phyloP scores from a whole-genome alignment of 2,797 vertebrate species.

The Acrocephalus scirpaceus region DNA sequence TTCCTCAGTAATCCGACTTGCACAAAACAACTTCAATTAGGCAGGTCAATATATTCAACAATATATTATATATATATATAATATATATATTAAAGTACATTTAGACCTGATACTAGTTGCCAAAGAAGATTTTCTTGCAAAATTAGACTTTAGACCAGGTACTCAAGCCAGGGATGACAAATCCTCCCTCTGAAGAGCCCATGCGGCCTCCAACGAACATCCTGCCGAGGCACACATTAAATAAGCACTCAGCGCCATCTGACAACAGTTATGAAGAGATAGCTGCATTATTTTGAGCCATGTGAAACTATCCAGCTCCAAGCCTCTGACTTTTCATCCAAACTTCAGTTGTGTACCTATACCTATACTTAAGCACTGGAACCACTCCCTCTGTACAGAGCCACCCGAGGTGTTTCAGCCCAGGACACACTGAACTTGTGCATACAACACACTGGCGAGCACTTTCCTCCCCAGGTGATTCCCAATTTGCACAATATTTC shows the following conservation, averaged over 20 bases:
- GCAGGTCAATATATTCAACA: background rate
- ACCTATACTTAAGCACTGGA: background rate
- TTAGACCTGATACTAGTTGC: background rate
- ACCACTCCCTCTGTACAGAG: background rate
- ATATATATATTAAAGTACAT: background rate
- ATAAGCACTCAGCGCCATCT: background rate
- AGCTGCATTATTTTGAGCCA: background rate
- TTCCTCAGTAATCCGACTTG: background rate
- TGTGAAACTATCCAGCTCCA: background rate
- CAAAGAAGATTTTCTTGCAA: background rate
- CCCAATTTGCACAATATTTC: background rate
- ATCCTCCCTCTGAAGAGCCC: background rate
- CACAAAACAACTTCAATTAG: background rate
- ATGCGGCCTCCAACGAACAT: background rate
- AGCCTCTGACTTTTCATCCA: background rate
- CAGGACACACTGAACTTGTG: background rate
- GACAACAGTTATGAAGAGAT: background rate
- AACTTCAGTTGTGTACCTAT: fast-evolving
- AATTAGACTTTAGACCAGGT: slow-evolving; percentile 1
- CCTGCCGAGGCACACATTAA: background rate
- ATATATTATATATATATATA: background rate
- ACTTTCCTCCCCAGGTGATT: background rate
- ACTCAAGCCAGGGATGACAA: background rate
- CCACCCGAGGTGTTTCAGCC: background rate
- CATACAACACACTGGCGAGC: background rate